phyloP scores from a whole-genome alignment of 2,888 invertebrate genomes.

The Nephrotoma guestfalica region DNA sequence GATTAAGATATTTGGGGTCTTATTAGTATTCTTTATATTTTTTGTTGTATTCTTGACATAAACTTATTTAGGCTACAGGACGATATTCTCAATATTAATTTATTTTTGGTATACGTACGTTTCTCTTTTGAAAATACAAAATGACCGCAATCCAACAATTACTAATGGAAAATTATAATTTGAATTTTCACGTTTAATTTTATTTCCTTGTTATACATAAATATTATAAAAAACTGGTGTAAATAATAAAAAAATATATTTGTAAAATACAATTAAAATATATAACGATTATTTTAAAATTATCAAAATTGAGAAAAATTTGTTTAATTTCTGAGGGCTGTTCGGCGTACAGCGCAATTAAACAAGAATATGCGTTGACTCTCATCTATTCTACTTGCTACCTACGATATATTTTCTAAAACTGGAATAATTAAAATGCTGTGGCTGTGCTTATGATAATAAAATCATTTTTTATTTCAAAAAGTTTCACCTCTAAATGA shows the following conservation, averaged over 20 bases:
- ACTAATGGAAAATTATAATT: background rate
- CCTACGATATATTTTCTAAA: no score
- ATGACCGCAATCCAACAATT: background rate
- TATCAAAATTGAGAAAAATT: background rate
- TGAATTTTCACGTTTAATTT: background rate
- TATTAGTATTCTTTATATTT: constrained; percentile 98
- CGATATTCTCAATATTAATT: background rate
- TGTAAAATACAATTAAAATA: background rate
- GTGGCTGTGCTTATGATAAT: no score
- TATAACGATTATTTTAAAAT: background rate
- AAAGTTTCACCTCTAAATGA: no score
- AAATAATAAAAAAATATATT: background rate
- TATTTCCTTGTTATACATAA: background rate
- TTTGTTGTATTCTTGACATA: constrained; percentile 95
- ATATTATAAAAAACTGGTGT: background rate
- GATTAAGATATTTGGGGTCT: constrained; percentile 97
- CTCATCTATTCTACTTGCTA: no score
- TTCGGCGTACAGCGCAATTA: no score
- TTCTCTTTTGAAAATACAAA: background rate
- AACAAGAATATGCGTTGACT: no score
- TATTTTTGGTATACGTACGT: background rate
- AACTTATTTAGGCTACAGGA: constrained; percentile 15
- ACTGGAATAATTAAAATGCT: no score
- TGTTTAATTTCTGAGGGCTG: background rate
- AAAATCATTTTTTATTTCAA: no score